Conservation (phyloP, 2,888 invertebrate genomes). For the Apotomis turbidana region DNA sequence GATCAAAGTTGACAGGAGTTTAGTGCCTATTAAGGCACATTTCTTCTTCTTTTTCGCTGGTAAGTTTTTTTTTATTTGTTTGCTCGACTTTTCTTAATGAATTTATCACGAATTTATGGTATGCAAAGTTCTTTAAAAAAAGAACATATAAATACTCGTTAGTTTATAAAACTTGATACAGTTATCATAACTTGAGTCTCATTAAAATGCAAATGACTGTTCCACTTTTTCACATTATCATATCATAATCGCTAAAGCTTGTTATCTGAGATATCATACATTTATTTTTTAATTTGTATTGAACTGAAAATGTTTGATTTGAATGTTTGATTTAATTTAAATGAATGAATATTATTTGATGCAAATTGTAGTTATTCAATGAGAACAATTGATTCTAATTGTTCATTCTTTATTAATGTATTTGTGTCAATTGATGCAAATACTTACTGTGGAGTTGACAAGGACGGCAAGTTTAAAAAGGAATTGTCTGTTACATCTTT, state of each 20-base stretch:
- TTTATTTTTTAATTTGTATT: not conserved
- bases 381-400: no score
- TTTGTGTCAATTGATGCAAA: no score
- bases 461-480: no score
- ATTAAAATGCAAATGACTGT: not conserved
- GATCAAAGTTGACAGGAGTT: slow-evolving; percentile 86
- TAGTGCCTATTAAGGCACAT: slow-evolving; percentile 93
- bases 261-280: not conserved
- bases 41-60: slow-evolving; percentile 95
- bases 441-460: no score
- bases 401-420: no score
- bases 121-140: no score
- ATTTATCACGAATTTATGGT: not conserved
- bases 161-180: not conserved
- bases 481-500: no score
- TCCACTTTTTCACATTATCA: slow-evolving; percentile 1
- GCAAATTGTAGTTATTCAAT: no score
- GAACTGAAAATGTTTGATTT: not conserved
- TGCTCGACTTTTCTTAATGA: not conserved
- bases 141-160: not conserved
- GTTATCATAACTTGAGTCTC: not conserved
- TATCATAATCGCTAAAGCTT: not conserved
- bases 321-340: no score
- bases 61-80: slow-evolving; percentile 68
- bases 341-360: no score